A percentile compares a stretch with the other conserved stretches of the same genome.
phyloP scores from a whole-genome alignment of 2,797 vertebrate genomes.

The Chaetodon trifasciatus region DNA sequence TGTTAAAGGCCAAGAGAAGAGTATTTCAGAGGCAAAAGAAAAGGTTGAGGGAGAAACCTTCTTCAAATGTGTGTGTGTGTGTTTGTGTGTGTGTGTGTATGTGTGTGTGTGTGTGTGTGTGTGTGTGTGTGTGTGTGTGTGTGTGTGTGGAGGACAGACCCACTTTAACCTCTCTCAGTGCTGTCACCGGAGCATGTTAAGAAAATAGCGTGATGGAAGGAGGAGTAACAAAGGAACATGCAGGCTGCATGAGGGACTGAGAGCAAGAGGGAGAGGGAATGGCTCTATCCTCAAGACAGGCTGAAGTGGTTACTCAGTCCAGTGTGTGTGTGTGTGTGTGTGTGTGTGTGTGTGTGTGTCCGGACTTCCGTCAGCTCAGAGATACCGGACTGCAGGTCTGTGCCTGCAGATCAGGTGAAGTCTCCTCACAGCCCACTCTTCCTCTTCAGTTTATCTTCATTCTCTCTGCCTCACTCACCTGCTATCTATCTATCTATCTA shows the following conservation, averaged over 20 bases:
- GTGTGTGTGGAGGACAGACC: constrained; percentile 38
- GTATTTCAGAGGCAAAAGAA: constrained; percentile 25
- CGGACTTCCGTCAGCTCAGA: constrained; percentile 33
- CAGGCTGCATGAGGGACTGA: constrained; percentile 53
- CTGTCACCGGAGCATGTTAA: constrained; percentile 66
- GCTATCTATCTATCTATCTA: background rate
- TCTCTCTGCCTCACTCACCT: background rate
- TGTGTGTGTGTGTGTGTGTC: constrained; percentile 29
- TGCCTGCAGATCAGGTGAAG: constrained; percentile 55
- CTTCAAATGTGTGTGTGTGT: background rate
- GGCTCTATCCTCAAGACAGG: constrained; percentile 57
- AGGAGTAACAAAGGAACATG: constrained; percentile 58
- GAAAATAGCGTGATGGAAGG: constrained; percentile 59
- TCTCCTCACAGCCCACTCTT: constrained; percentile 35
- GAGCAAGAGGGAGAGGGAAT: constrained; percentile 38
- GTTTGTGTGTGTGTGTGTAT: constrained; percentile 19
- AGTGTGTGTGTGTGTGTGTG: constrained; percentile 22
- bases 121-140: constrained; percentile 19
- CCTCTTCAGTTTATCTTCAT: constrained; percentile 21
- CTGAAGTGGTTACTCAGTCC: constrained; percentile 61
- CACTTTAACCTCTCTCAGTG: constrained; percentile 64
- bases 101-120: constrained; percentile 21
- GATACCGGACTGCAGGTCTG: constrained; percentile 56
- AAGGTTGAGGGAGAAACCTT: constrained; percentile 9
- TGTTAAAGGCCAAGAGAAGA: constrained; percentile 28